These are phyloP conservation scores for Nothobranchius furzeri DNA, from an alignment of 2,113 vertebrate genomes.

Conservation along the genomic window DNA sequence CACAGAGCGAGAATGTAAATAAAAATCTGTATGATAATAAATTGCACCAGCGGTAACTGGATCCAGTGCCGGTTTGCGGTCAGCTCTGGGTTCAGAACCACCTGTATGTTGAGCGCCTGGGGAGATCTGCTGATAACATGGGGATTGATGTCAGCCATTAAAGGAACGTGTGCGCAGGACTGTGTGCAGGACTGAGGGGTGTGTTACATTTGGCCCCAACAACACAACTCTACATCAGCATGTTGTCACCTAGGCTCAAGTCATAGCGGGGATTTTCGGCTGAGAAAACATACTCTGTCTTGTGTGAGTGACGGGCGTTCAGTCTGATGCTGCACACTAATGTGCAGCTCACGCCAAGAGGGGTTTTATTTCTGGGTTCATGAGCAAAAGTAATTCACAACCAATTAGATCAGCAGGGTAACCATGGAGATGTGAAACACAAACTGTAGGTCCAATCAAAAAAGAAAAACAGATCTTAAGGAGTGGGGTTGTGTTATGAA, in stretches of 20 bases:
- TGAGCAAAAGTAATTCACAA: conserved; percentile 39
- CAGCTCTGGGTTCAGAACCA: conserved; percentile 19
- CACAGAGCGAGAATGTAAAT: conserved; percentile 64
- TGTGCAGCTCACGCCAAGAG: conserved; percentile 48
- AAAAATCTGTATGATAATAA: conserved; percentile 63
- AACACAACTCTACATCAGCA: conserved; percentile 63
- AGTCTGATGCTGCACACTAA: conserved; percentile 55
- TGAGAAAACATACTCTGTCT: conserved; percentile 59
- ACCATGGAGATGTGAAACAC: conserved; percentile 30
- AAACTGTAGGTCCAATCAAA: neutral
- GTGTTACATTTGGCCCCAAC: conserved; percentile 53
- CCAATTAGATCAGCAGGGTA: conserved; percentile 29
- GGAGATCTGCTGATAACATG: conserved; percentile 69
- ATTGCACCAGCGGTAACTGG: conserved; percentile 67
- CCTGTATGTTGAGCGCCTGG: conserved; percentile 14
- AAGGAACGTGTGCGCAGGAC: conserved; percentile 43
- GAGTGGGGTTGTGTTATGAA: no score
- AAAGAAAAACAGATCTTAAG: no score
- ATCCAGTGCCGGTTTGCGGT: conserved; percentile 44
- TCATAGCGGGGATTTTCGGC: conserved; percentile 64
- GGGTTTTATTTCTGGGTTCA: conserved; percentile 31
- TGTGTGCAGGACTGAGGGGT: conserved; percentile 35
- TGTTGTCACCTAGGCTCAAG: conserved; percentile 72
- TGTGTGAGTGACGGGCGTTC: conserved; percentile 33
- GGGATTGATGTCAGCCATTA: conserved; percentile 69